These are phyloP conservation scores for Agelastica alni DNA, from an alignment of 2,888 invertebrate species.

Conservation along the genomic window DNA sequence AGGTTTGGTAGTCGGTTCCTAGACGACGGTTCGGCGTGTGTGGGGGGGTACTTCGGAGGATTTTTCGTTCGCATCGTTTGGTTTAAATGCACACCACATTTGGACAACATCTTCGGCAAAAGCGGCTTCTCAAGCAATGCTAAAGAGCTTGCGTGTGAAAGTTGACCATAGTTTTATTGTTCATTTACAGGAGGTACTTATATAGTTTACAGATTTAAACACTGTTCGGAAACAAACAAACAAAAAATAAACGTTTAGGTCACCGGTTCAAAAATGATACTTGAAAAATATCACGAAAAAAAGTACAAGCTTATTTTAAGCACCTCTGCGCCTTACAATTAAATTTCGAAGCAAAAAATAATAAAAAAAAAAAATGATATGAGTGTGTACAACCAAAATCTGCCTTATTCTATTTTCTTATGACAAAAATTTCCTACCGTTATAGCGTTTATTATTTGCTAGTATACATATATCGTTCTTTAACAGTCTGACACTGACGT, in stretches of 20 bases:
- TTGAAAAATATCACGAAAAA: constrained; percentile 65
- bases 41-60: constrained; percentile 5
- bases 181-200: constrained; percentile 54
- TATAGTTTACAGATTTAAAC: constrained; percentile 54
- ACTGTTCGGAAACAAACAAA: constrained; percentile 54
- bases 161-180: constrained; percentile 48
- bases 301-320: constrained; percentile 75
- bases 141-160: constrained; percentile 46
- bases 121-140: constrained; percentile 35
- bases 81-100: constrained; percentile 60
- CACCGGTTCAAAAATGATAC: constrained; percentile 60
- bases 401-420: constrained; percentile 72
- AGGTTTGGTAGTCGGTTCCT: background rate
- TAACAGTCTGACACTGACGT: constrained; percentile 57
- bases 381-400: constrained; percentile 68
- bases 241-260: constrained; percentile 56
- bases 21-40: constrained; percentile 8
- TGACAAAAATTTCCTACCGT: constrained; percentile 62
- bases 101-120: constrained; percentile 49
- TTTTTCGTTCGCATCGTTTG: constrained; percentile 47
- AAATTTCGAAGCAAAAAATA: constrained; percentile 61
- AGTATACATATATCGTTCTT: constrained; percentile 59
- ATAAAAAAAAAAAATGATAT: too few species aligned
- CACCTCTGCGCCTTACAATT: constrained; percentile 76
- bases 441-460: constrained; percentile 59